Percentiles rank a stretch among this genome's conserved stretches.
Conservation (phyloP, 2,113 vertebrate species). For the Poeciliopsis occidentalis region DNA sequence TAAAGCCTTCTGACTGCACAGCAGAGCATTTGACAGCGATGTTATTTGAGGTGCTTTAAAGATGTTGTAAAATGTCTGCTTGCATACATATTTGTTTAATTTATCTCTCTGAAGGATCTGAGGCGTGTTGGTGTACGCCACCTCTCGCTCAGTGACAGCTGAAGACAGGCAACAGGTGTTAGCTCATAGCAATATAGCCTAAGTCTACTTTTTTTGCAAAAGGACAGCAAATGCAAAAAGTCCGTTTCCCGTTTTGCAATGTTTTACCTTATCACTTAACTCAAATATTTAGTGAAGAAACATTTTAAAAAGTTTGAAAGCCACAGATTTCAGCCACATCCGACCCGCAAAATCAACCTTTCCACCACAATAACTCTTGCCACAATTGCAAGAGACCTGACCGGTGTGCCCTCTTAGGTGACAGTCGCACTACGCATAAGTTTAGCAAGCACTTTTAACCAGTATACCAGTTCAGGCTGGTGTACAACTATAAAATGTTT, state of each 20-base stretch:
- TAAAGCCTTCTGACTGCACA: not conserved
- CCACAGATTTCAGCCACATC: conserved; percentile 6
- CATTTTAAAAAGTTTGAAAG: not conserved
- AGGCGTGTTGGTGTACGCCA: too few species aligned
- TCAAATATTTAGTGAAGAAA: not conserved
- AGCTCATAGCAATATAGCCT: too few species aligned
- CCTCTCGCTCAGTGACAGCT: too few species aligned
- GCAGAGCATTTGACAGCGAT: not conserved
- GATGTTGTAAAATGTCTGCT: not conserved
- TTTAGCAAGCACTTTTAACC: conserved; percentile 37
- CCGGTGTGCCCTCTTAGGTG: conserved; percentile 41
- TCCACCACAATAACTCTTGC: conserved; percentile 7
- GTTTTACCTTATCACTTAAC: too few species aligned
- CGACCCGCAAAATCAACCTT: conserved; percentile 18
- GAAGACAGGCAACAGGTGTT: too few species aligned
- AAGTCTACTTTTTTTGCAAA: not conserved
- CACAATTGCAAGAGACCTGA: too few species aligned
- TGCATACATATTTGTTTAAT: not conserved
- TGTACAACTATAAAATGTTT: conserved; percentile 56
- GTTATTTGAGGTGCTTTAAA: not conserved
- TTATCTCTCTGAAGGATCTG: too few species aligned
- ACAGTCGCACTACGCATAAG: conserved; percentile 24
- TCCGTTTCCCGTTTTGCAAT: not conserved
- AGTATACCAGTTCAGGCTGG: conserved; percentile 38
- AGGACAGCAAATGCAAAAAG: not conserved